Percentiles rank a stretch among this genome's conserved stretches.
Conservation (phyloP, 2,797 vertebrate genomes). For the Chrosomus eos region DNA sequence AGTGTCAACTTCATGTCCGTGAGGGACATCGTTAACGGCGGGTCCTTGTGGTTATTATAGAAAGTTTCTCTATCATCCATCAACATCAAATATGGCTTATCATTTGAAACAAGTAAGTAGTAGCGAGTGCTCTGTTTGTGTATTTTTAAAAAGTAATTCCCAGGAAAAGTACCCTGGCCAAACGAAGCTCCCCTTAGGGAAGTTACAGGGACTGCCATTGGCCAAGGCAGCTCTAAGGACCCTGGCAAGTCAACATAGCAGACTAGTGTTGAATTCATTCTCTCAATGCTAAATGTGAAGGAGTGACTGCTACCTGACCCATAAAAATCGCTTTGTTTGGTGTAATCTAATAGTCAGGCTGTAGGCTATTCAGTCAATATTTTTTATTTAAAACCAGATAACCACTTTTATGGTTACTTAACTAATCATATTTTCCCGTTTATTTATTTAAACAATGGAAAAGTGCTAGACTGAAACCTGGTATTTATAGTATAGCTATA, state of each 20-base stretch:
- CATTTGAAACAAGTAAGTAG: background rate
- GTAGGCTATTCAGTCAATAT: background rate
- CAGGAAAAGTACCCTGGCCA: background rate
- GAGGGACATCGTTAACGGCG: too few species aligned
- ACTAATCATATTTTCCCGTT: background rate
- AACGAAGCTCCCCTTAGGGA: conserved; percentile 6
- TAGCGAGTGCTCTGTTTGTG: background rate
- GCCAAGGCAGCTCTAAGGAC: background rate
- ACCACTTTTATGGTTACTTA: background rate
- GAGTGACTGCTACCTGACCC: background rate
- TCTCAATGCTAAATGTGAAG: background rate
- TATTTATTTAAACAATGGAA: background rate
- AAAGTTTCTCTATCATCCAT: too few species aligned
- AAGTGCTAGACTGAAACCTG: background rate
- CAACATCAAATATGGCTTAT: background rate
- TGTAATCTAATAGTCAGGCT: background rate
- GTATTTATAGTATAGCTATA: background rate
- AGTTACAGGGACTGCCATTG: conserved; percentile 12
- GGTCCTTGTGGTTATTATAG: too few species aligned
- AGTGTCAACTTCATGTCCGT: too few species aligned
- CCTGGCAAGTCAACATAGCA: conserved; percentile 20
- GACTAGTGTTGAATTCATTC: background rate
- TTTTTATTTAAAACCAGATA: background rate
- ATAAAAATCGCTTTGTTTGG: background rate
- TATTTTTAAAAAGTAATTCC: background rate